Percentiles rank a stretch among this genome's conserved stretches.
These are phyloP conservation scores for Heliconius eleuchia DNA, from an alignment of 1,140 invertebrate genomes.

Conservation along the genomic window DNA sequence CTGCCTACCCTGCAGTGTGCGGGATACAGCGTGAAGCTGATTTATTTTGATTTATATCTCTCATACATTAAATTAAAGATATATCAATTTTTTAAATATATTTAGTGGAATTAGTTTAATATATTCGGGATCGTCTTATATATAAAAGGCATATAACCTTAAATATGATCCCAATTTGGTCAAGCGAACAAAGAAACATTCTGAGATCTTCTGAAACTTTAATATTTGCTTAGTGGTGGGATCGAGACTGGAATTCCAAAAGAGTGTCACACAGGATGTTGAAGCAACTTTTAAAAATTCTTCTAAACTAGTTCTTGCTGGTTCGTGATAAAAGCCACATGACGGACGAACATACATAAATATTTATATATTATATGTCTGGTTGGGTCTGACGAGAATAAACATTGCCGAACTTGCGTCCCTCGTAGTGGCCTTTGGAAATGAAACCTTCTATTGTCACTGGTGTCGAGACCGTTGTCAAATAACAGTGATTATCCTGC, in stretches of 20 bases:
- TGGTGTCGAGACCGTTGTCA: constrained; percentile 13
- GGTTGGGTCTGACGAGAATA: constrained; percentile 52
- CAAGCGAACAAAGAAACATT: constrained; percentile 37
- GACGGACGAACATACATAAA: neutral
- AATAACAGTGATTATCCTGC: constrained; percentile 1
- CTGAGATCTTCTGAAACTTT: constrained; percentile 38
- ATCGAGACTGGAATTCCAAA: constrained; percentile 45
- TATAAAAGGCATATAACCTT: constrained; percentile 25
- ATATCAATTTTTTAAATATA: too few relatives aligned
- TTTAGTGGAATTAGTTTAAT: neutral
- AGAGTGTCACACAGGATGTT: constrained; percentile 46
- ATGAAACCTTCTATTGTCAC: constrained; percentile 46
- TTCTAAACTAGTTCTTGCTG: neutral
- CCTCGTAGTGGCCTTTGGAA: constrained; percentile 52
- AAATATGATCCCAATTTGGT: constrained; percentile 39
- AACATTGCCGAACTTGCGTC: constrained; percentile 54
- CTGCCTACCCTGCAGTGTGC: too few relatives aligned
- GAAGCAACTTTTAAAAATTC: neutral
- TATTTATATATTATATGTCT: constrained; percentile 25
- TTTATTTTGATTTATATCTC: too few relatives aligned
- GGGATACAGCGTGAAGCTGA: too few relatives aligned
- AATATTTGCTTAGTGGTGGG: constrained; percentile 59
- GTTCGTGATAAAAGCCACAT: neutral
- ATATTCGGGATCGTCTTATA: neutral
- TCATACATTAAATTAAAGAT: too few relatives aligned